Base-by-base conservation (phyloP, 2,888 invertebrate genomes). In the Ctena decussata region DNA sequence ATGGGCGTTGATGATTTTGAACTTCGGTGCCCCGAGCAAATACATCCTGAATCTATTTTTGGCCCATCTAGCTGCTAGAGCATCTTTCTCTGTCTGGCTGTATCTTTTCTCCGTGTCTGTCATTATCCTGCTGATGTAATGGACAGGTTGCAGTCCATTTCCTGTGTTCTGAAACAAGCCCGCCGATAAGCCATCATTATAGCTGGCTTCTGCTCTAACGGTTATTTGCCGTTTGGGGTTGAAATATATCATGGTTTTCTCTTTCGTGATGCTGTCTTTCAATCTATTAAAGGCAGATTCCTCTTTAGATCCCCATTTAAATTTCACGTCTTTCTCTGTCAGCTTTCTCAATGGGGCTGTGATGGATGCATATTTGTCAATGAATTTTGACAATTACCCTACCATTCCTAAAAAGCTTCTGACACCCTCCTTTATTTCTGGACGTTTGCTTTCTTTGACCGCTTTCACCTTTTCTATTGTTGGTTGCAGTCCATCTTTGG, bases 91-190 rank as follows among this genome's bases (percentile, higher is more conserved):
- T 41, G 80, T 81, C 27, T 85, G 81, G 21, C 70, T n/a, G n/a
- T n/a, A n/a, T n/a, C n/a, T n/a, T n/a, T n/a, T n/a, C n/a, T n/a
- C n/a, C n/a, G n/a, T n/a, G n/a, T n/a, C n/a, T 74, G 37, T 74
- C 72, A 82, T 70, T n/a, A 76, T 41, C 72, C 86, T 76, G 30
- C 76, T 76, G 11, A 72, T 72, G 39, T 77, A 84, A 57, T 84
- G 81, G 0, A 84, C 74, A 53, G 80, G 84, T 65, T 84, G n/a
- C n/a, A n/a, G n/a, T n/a, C n/a, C n/a, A n/a, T n/a, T n/a, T n/a
- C n/a, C n/a, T n/a, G n/a, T n/a, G n/a, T n/a, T n/a, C n/a, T n/a
- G n/a, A n/a, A n/a, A n/a, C n/a, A n/a, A n/a, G n/a, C 8, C 72
- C 8, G 72, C 72, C 21, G 46, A 72, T 44, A 73, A 0, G 37